Evolutionary conservation across 2,797 vertebrate species (phyloP).

Genomic region (Cyclura pinguis): DNA sequence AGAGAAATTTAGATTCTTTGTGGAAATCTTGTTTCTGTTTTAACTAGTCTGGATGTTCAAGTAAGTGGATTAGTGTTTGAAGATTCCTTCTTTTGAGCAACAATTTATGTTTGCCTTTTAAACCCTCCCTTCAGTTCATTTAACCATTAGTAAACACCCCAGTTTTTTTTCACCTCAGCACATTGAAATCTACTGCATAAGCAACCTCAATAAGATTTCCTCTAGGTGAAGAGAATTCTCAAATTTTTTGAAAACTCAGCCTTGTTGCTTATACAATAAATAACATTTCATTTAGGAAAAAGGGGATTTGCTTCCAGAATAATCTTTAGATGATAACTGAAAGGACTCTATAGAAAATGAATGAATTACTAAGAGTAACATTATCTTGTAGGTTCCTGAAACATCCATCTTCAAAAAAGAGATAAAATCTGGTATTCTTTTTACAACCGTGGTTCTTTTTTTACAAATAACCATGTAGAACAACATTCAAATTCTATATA

Average conservation of each 20-base stretch:
- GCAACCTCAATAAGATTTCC: background rate
- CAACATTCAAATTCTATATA: background rate
- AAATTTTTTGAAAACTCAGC: background rate
- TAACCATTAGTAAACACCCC: background rate
- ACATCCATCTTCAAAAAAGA: background rate
- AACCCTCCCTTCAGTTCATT: background rate
- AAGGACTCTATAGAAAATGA: background rate
- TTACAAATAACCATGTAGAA: too few species aligned
- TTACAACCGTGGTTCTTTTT: background rate
- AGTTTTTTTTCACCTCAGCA: background rate
- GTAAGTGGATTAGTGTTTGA: background rate
- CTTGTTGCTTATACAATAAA: background rate
- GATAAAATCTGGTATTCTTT: background rate
- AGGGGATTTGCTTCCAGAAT: background rate
- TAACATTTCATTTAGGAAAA: background rate
- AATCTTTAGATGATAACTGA: background rate
- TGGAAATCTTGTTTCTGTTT: background rate
- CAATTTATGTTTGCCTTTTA: background rate
- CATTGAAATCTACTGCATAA: background rate
- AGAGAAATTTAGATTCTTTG: background rate
- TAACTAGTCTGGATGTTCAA: background rate
- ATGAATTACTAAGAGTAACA: background rate
- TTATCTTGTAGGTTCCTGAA: background rate
- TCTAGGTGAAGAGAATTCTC: background rate
- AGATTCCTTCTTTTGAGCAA: background rate